Evolutionary conservation across 2,113 vertebrate genomes (phyloP), one percentile per base, ranked within the genome.

Genomic region (Planiliza haematocheilus): DNA sequence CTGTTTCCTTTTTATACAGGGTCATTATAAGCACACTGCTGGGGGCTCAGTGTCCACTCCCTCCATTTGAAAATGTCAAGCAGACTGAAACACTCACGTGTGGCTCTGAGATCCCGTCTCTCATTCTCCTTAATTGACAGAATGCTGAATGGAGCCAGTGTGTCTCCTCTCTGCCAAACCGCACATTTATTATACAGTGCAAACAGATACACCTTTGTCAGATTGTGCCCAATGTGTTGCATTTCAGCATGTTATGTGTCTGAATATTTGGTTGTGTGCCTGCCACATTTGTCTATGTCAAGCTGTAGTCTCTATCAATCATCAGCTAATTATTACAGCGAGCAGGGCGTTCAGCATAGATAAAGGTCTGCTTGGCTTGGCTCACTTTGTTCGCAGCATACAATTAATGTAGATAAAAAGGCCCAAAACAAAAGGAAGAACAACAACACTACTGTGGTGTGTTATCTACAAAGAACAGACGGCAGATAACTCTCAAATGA

Each of bases 301-400:
- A 56, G 49, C 36, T 74, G 66, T 53, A 30, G 24, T 55, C 41
- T 64, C 37, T 61, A 81, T 88, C 84, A 59, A 82, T 88, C 76
- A 84, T n/a, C 82, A 70, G 55, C 51, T 60, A 43, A 72, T 82
- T 77, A 82, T 89, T 81, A 86, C 11, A 74, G 60, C 34, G 12
- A 70, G 65, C 72, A 8, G 8, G 38, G 79, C 82, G 89, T 80
- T 86, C 74, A 84, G 80, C 55, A 21, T 56, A 77, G 77, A 79
- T 41, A 74, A 62, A 71, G 72, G 49, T 70, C 77, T 74, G 63
- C 55, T 70, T 45, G 50, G 24, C 48, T 45, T 0, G 9, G 43
- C 20, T 65, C 78, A 81, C 61, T 57, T 51, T 38, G 73, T 17
- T 88, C 85, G 87, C 71, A 76, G 45, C 65, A 39, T 20, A 46